Percentiles rank a stretch among this genome's conserved stretches.
Conservation (phyloP, 92 coral and sea anemone genomes). For the Epizoanthus ramosus region DNA sequence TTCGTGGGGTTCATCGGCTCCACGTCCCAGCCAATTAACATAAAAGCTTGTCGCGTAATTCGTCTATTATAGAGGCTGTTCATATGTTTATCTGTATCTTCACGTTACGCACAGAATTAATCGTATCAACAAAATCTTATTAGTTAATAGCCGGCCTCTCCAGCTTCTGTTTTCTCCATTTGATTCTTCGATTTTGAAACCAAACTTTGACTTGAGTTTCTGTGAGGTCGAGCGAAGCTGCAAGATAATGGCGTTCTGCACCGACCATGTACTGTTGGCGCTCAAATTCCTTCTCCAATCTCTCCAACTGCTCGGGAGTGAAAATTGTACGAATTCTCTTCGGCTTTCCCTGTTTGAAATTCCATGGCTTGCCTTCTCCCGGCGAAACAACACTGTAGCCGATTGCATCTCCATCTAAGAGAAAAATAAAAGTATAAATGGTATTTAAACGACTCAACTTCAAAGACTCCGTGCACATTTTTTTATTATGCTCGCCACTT, state of each 20-base stretch:
- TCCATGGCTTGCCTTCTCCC: constrained; percentile 87
- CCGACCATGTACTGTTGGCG: constrained; percentile 98
- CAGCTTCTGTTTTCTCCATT: constrained; percentile 96
- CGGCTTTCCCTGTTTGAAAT: constrained; percentile 96
- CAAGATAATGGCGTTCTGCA: constrained; percentile 91
- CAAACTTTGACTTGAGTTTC: constrained; percentile 99
- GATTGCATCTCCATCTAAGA: constrained; percentile 69
- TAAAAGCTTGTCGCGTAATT: constrained; percentile 10
- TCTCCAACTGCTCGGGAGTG: constrained; percentile 95
- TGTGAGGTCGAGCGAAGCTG: constrained; percentile 92
- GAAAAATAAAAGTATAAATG: constrained; percentile 7
- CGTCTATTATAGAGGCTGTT: constrained; percentile 10
- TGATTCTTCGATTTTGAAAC: constrained; percentile 97
- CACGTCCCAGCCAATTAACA: constrained; percentile 2
- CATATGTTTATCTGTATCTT: not conserved
- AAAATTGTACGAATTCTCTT: constrained; percentile 96
- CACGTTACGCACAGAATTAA: constrained; percentile 15
- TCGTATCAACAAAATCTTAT: constrained; percentile 20
- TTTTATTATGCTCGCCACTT: not conserved
- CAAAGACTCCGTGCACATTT: too few relatives aligned
- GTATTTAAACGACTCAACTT: too few relatives aligned
- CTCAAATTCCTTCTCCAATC: constrained; percentile 93
- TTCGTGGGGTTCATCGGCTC: not conserved
- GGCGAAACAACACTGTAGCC: constrained; percentile 66
- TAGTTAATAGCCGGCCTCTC: constrained; percentile 63